These are phyloP conservation scores for Tetragonula carbonaria DNA, from an alignment of 2,888 invertebrate species.

Conservation along the genomic window DNA sequence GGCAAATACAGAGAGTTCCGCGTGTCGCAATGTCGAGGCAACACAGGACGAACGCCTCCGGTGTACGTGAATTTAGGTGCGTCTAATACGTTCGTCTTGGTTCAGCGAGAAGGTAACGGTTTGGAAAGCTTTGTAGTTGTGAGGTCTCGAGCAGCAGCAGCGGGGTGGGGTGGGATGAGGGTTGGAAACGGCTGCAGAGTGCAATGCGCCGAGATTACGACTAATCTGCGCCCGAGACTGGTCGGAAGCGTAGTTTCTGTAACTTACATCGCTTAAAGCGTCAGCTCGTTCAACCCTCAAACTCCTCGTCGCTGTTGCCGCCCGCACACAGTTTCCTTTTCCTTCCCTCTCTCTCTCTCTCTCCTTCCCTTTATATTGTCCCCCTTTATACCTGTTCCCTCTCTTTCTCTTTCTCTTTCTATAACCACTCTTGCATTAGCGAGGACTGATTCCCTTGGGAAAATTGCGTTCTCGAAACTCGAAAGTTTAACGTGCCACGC, in stretches of 20 bases:
- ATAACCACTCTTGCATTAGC: slow-evolving; percentile 57
- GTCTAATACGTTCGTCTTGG: slow-evolving; percentile 53
- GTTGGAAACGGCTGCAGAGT: slow-evolving; percentile 60
- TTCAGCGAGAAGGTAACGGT: slow-evolving; percentile 61
- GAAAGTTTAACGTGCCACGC: slow-evolving; percentile 54
- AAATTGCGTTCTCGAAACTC: slow-evolving; percentile 63
- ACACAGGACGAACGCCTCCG: slow-evolving; percentile 7
- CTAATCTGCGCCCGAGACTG: slow-evolving; percentile 75
- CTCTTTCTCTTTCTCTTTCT: slow-evolving; percentile 8
- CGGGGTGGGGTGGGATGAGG: background rate
- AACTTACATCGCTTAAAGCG: slow-evolving; percentile 75
- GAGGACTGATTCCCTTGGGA: slow-evolving; percentile 67
- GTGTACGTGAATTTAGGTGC: slow-evolving; percentile 53
- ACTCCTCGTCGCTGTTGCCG: slow-evolving; percentile 65
- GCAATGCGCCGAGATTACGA: slow-evolving; percentile 77
- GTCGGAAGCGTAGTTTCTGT: slow-evolving; percentile 71
- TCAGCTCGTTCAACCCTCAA: slow-evolving; percentile 69
- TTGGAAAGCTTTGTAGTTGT: slow-evolving; percentile 58
- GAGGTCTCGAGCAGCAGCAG: slow-evolving; percentile 41
- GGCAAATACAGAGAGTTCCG: slow-evolving; percentile 29
- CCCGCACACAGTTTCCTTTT: slow-evolving; percentile 32
- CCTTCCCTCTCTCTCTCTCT: slow-evolving; percentile 14
- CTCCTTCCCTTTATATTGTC: slow-evolving; percentile 34
- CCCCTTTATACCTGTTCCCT: slow-evolving; percentile 21
- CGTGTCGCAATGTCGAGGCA: slow-evolving; percentile 7